Evolutionary conservation across 2,888 invertebrate genomes (phyloP).

Genomic region (Agonopterix heracliana): DNA sequence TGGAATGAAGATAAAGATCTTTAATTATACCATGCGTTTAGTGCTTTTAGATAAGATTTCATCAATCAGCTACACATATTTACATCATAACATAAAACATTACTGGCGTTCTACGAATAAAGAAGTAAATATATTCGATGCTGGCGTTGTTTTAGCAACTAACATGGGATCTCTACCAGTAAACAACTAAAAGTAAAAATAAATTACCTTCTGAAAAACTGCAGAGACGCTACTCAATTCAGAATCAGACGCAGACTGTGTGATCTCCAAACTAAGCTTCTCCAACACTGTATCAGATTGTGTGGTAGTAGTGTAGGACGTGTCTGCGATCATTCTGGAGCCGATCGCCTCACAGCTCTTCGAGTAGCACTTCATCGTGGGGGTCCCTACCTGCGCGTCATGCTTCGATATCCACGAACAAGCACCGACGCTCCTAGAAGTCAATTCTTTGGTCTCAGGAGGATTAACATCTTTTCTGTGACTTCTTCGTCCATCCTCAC

Average conservation of each 20-base stretch:
- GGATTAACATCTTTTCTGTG: constrained; percentile 6
- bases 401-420: constrained; percentile 37
- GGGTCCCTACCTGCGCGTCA: constrained; percentile 54
- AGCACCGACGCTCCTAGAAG: constrained; percentile 44
- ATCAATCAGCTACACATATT: no score
- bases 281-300: constrained; percentile 58
- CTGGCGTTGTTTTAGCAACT: no score
- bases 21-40: no score
- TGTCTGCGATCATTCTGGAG: constrained; percentile 32
- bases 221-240: constrained; percentile 32
- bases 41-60: no score
- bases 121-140: no score
- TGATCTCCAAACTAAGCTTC: constrained; percentile 41
- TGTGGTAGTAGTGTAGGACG: constrained; percentile 37
- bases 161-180: no score
- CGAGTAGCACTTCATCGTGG: constrained; percentile 45
- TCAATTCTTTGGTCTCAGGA: constrained; percentile 23
- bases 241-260: constrained; percentile 34
- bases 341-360: constrained; percentile 64
- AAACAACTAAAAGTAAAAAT: background rate
- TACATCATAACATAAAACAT: no score
- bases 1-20: constrained; percentile 26
- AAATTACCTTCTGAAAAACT: constrained; percentile 24
- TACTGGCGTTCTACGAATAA: no score
- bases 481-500: constrained; percentile 1